Base-by-base conservation (phyloP, 2,888 invertebrate species). In the Cosmia pyralina region DNA sequence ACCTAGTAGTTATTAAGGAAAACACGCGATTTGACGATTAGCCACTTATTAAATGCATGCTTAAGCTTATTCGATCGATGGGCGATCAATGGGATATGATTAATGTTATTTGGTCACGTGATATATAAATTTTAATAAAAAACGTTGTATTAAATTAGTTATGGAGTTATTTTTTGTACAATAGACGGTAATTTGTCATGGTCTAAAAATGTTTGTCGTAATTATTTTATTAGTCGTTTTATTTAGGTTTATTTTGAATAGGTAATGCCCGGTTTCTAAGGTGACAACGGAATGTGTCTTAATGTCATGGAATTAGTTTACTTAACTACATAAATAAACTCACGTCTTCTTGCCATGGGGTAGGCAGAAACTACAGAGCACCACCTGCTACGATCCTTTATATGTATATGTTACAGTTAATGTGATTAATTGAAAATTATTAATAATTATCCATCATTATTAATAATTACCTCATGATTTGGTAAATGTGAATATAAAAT, bases 11-110 rank as follows among this genome's bases (percentile, higher is more conserved):
- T 88, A 88, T 89, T 87, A 88, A 86, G 87, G 81, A 75, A 72
- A 84, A 83, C 94, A 94, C 94, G 94, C 94, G 86, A 94, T 88
- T 74, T 81, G 84, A 88, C 93, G 90, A 94, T 94, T 94, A 93
- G 91, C 89, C 86, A 87, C 88, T 92, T 92, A 92, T 93, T 92
- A 93, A 93, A 93, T 89, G 90, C 90, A 90, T 92, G 91, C 91
- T 92, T 92, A 91, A 94, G 89, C 88, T 87, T 88, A 92, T 91
- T 92, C 93, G 92, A 93, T 93, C 88, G 89, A 88, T 90, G 75
- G 86, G 87, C 91, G 90, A 93, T 93, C 91, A 90, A 90, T 89
- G 86, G 69, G 75, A 83, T 85, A 86, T 92, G 92, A 94, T 93
- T 92, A 91, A 92, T 93, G 87, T 72, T 72, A 70, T 63, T 67